Conservation (phyloP, 1,140 invertebrate species). For the Apis laboriosa region DNA sequence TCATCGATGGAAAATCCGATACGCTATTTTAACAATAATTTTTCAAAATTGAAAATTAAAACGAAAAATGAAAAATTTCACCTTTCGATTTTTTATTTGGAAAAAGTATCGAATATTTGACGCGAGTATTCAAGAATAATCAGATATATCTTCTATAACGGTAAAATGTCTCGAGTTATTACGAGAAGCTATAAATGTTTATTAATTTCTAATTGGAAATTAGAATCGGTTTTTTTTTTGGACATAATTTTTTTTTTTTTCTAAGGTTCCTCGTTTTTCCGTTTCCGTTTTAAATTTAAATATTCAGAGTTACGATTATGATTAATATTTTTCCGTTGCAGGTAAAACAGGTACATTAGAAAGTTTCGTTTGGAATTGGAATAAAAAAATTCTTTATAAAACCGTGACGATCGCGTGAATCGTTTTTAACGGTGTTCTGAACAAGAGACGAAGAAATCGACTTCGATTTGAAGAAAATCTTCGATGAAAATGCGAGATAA, state of each 20-base stretch:
- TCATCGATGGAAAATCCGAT: too few relatives aligned
- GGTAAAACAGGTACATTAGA: slow-evolving; percentile 2
- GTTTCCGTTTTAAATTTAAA: slow-evolving; percentile 16
- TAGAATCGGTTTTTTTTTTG: neutral
- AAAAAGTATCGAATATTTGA: too few relatives aligned
- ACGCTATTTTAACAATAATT: too few relatives aligned
- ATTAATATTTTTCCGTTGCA: neutral
- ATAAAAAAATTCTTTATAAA: slow-evolving; percentile 13
- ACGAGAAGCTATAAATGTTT: neutral
- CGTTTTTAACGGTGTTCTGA: slow-evolving; percentile 5
- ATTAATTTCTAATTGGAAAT: neutral
- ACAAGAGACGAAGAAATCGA: neutral
- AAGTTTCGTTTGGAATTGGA: neutral
- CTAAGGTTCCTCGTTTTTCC: neutral
- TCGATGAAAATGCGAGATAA: neutral
- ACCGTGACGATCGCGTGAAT: slow-evolving; percentile 39
- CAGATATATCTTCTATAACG: neutral
- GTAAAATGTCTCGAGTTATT: too few relatives aligned
- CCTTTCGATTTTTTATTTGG: too few relatives aligned
- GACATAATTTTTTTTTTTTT: neutral
- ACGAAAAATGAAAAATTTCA: too few relatives aligned
- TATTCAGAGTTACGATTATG: slow-evolving; percentile 2
- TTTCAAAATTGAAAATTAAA: too few relatives aligned
- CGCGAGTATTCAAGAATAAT: too few relatives aligned
- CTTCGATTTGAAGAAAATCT: neutral